These are phyloP conservation scores for Pangasius macronema DNA, from an alignment of 2,797 vertebrate species.

Conservation along the genomic window DNA sequence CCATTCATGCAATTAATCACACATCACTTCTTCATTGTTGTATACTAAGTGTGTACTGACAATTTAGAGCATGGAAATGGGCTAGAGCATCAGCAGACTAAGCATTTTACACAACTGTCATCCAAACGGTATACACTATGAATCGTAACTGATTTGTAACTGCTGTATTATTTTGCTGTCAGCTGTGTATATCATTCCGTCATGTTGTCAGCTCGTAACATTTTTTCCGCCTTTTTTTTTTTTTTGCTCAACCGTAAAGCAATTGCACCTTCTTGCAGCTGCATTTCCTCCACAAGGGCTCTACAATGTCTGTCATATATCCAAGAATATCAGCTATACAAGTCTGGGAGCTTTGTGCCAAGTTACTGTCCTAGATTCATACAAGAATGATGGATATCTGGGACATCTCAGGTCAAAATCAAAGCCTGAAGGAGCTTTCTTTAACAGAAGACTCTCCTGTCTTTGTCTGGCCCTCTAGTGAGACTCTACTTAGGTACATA, in stretches of 20 bases:
- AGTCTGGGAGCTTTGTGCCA: neutral
- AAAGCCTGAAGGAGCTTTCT: slow-evolving; percentile 31
- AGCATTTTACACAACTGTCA: neutral
- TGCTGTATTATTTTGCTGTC: slow-evolving; percentile 15
- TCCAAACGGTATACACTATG: neutral
- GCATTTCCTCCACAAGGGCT: slow-evolving; percentile 8
- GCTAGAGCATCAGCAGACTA: neutral
- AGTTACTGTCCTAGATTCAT: slow-evolving; percentile 35
- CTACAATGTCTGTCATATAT: slow-evolving; percentile 13
- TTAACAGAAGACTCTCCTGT: slow-evolving; percentile 20
- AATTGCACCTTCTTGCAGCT: neutral
- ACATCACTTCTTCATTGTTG: neutral
- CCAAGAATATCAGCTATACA: slow-evolving; percentile 2
- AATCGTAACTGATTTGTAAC: slow-evolving; percentile 14
- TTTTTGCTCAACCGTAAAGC: neutral
- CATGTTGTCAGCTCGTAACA: neutral
- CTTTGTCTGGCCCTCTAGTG: slow-evolving; percentile 7
- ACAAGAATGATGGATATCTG: slow-evolving; percentile 39
- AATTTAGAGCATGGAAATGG: neutral
- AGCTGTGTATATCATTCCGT: slow-evolving; percentile 10
- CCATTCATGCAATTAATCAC: neutral
- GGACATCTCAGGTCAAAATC: slow-evolving; percentile 28
- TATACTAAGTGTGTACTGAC: neutral
- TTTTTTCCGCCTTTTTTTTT: neutral
- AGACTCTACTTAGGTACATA: slow-evolving; percentile 16